A percentile compares a stretch with the other conserved stretches of the same genome.
Evolutionary conservation across 2,888 invertebrate species (phyloP).

Genomic region (Dryocosmus kuriphilus): DNA sequence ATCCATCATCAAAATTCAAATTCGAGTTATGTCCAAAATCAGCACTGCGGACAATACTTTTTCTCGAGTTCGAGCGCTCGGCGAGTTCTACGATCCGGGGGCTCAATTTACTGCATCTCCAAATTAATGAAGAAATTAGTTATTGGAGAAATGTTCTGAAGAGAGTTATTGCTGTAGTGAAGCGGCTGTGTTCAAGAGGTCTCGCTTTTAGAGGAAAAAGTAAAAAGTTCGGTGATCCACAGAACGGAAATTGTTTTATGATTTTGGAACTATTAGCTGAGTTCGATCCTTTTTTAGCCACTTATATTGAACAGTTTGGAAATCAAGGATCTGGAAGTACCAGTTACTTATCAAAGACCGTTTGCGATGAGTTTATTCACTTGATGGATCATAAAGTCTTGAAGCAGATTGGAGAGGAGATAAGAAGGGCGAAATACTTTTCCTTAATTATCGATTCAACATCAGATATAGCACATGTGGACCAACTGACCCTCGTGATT

Average conservation of each 20-base stretch:
- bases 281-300: slow-evolving; percentile 64
- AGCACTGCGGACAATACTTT: too few relatives aligned
- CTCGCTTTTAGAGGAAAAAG: slow-evolving; percentile 53
- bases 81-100: too few relatives aligned
- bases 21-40: too few relatives aligned
- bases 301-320: slow-evolving; percentile 57
- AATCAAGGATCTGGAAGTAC: slow-evolving; percentile 62
- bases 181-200: slow-evolving; percentile 38
- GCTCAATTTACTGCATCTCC: background rate
- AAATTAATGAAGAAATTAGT: slow-evolving; percentile 23
- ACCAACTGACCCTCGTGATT: background rate
- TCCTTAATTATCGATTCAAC: slow-evolving; percentile 13
- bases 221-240: slow-evolving; percentile 54
- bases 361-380: slow-evolving; percentile 13
- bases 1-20: too few relatives aligned
- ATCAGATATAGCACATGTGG: slow-evolving; percentile 3
- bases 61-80: too few relatives aligned
- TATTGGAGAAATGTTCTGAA: slow-evolving; percentile 58
- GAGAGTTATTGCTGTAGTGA: slow-evolving; percentile 51
- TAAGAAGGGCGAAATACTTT: slow-evolving; percentile 17
- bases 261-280: slow-evolving; percentile 62
- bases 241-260: slow-evolving; percentile 64
- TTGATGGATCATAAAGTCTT: slow-evolving; percentile 2
- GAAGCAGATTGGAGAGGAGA: background rate
- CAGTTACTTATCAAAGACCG: slow-evolving; percentile 53